Conservation (phyloP, 2,888 invertebrate species). For the Beris chalybata region DNA sequence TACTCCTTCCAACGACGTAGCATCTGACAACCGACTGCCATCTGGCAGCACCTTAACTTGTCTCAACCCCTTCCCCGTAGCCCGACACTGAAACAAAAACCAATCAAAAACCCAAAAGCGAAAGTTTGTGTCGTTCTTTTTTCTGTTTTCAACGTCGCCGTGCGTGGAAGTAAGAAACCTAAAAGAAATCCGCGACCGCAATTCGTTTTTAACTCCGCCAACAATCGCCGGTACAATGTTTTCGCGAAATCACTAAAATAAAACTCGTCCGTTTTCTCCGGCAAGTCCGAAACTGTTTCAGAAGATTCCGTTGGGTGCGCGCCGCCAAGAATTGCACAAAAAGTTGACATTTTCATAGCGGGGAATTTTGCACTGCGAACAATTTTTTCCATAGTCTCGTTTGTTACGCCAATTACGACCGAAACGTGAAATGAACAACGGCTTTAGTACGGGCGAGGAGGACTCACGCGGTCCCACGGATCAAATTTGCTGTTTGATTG, state of each 20-base stretch:
- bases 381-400: conserved; percentile 6
- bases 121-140: conserved; percentile 21
- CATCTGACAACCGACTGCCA: conserved; percentile 8
- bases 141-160: not conserved
- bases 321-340: not conserved
- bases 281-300: too few relatives aligned
- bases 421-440: conserved; percentile 60
- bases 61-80: conserved; percentile 7
- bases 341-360: not conserved
- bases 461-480: conserved; percentile 86
- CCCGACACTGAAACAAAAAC: not conserved
- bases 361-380: not conserved
- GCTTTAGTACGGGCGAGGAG: conserved; percentile 89
- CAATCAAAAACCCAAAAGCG: conserved; percentile 5
- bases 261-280: too few relatives aligned
- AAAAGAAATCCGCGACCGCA: too few relatives aligned
- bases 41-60: not conserved
- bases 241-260: too few relatives aligned
- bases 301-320: not conserved
- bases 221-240: too few relatives aligned
- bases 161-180: too few relatives aligned
- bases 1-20: conserved; percentile 9
- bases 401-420: not conserved
- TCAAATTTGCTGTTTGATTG: conserved; percentile 90
- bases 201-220: too few relatives aligned